Base-by-base conservation (phyloP, 1,140 invertebrate genomes). In the Solenopsis invicta region DNA sequence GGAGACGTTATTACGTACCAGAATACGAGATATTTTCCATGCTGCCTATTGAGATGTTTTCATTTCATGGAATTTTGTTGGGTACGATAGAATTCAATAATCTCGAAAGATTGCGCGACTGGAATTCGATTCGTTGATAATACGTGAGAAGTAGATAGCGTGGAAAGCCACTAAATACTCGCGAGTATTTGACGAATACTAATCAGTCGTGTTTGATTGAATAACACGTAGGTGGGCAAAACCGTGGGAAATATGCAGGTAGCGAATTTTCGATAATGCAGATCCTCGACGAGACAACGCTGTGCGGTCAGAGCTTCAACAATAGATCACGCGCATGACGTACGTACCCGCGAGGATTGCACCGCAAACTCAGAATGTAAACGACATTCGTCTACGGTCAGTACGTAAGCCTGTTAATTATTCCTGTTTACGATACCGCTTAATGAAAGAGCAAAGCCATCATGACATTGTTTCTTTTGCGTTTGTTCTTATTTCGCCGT, bases 361-460 rank as follows among this genome's bases (percentile, higher is more conserved):
- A 34, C 5, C 18, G 2, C 59, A 64, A 78, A 34, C 41, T 48
- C 56, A 3, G 41, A 64, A 64, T 64, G 9, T 64, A 34, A 62
- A n/a, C 16, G 24, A 45, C 10, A 34, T 48, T 78, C 8, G 24
- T 45, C 21, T 18, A 41, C 13, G 45, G 29, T 50, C 48, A 1
- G 9, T 6, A 66, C 24, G 41, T 50, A 78, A 78, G 29, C 24
- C 37, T n/a, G 10, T 66, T 66, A 52, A 78, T 41, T 62, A 77
- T 50, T 50, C 56, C 59, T 52, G 45, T 48, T 78, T 37, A 78
- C 10, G 24, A 66, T 34, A 61, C 34, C 18, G 16, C 54, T 81
- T 69, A 71, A 81, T 41, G 16, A 78, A 81, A 69, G 13, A 29
- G 34, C 21, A 78, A 34, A 78, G 6, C 61, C 1, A 16, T 62